Percentiles rank a stretch among this genome's conserved stretches.
Conservation (phyloP, 2,797 vertebrate genomes). For the Perodicticus potto region DNA sequence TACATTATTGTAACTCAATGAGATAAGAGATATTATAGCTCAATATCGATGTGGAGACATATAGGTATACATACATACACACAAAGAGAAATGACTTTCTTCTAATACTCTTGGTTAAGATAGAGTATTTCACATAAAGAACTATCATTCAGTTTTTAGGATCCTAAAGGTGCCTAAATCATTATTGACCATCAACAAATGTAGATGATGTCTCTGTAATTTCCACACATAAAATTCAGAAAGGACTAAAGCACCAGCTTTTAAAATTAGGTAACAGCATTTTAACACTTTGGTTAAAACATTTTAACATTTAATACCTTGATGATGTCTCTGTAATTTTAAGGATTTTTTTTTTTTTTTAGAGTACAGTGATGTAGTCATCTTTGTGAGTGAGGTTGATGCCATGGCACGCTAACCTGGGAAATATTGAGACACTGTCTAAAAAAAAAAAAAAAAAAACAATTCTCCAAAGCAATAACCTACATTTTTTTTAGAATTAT, state of each 20-base stretch:
- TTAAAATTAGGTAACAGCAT: slow-evolving; percentile 2
- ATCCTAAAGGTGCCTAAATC: slow-evolving; percentile 19
- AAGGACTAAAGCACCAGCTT: background rate
- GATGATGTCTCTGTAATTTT: too few relatives aligned
- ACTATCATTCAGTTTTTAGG: background rate
- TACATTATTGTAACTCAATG: background rate
- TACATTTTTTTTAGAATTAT: background rate
- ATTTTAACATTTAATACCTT: background rate
- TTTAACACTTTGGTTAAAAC: slow-evolving; percentile 8
- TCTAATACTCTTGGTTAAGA: background rate
- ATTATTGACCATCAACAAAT: background rate
- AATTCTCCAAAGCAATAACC: background rate
- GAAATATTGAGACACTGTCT: too few relatives aligned
- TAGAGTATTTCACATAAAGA: background rate
- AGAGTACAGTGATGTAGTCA: too few relatives aligned
- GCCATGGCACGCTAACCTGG: too few relatives aligned
- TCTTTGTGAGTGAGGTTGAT: too few relatives aligned
- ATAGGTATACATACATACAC: background rate
- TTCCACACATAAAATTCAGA: slow-evolving; percentile 20
- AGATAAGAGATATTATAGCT: background rate
- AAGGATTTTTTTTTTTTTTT: too few relatives aligned
- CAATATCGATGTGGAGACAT: background rate
- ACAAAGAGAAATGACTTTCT: background rate
- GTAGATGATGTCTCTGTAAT: background rate
- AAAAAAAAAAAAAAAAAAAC: background rate